Conservation (phyloP, 2,797 vertebrate species). For the Apogon talboti region DNA sequence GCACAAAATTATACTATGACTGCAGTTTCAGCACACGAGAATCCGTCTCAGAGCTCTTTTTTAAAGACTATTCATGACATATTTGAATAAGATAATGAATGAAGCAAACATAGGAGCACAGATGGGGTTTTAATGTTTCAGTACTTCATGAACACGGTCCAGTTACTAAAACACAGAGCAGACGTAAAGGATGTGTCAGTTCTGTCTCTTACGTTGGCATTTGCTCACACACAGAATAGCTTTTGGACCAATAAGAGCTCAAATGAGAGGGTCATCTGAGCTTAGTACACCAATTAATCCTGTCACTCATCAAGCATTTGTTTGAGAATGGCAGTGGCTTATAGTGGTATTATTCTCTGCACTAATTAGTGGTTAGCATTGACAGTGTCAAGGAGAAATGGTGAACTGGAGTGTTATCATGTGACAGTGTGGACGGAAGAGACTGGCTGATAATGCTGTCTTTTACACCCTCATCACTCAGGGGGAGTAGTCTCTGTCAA, state of each 20-base stretch:
- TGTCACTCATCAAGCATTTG: constrained; percentile 70
- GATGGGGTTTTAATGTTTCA: constrained; percentile 73
- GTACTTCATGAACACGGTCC: constrained; percentile 56
- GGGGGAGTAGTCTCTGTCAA: constrained; percentile 28
- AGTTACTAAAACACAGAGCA: constrained; percentile 68
- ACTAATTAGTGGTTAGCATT: constrained; percentile 75
- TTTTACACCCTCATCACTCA: constrained; percentile 43
- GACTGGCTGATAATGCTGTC: constrained; percentile 34
- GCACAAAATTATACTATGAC: constrained; percentile 62
- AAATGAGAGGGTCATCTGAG: constrained; percentile 62
- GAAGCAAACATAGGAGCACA: constrained; percentile 64
- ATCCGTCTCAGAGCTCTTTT: constrained; percentile 55
- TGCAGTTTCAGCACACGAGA: constrained; percentile 73
- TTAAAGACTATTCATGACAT: constrained; percentile 58
- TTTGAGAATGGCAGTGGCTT: constrained; percentile 50
- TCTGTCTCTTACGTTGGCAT: constrained; percentile 47
- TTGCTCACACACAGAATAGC: constrained; percentile 36
- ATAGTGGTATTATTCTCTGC: constrained; percentile 64
- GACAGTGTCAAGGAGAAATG: constrained; percentile 64
- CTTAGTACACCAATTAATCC: constrained; percentile 76
- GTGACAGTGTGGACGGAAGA: constrained; percentile 42
- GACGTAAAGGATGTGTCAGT: constrained; percentile 51
- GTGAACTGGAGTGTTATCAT: constrained; percentile 48
- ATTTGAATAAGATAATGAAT: constrained; percentile 73
- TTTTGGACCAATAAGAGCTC: constrained; percentile 54